Evolutionary conservation across 2,888 invertebrate species (phyloP), one percentile per base, ranked within the genome.

Genomic region (Drosophila atroscutellata): DNA sequence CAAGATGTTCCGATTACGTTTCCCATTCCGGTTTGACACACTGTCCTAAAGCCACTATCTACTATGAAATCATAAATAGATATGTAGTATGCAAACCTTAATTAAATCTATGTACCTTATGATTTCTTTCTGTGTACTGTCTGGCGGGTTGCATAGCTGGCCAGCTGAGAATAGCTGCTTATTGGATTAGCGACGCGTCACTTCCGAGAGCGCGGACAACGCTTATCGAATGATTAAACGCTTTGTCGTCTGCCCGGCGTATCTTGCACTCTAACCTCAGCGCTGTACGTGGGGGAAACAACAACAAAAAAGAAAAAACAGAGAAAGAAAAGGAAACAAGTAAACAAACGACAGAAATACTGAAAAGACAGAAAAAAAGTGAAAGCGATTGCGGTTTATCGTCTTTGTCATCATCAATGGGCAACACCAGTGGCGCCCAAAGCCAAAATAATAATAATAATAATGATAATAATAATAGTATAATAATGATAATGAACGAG

Each of bases 361-460:
- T 50, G 49, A 51, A 34, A 47, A 18, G 24, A 8, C 24, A 9
- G 24, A 24, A 34, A 30, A 76, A 84, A 86, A 84, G 89, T 84
- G 84, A 84, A 84, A 84, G 84, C 61, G 57, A 51, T 71, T 80
- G 83, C 50, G 86, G 88, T 72, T 83, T 72, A 83, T 75, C 72
- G 73, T 70, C 70, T 80, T 74, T 77, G 70, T 62, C 80, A 66
- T 71, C 79, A 67, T 69, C 65, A 63, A 68, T 68, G 76, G 62
- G 56, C 67, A 67, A 60, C 65, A 62, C 61, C 63, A 67, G 66
- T 58, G 66, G 66, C 79, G 59, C 75, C 74, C 61, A 62, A 57
- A 45, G 42, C 13, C 49, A 55, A 18, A 45, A 20, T 42, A 39
- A 39, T 39, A 39, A 39, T 39, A 39, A 39, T n/a, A 42, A 42